Evolutionary conservation across 2,113 vertebrate species (phyloP).

Genomic region (Pollachius pollachius): DNA sequence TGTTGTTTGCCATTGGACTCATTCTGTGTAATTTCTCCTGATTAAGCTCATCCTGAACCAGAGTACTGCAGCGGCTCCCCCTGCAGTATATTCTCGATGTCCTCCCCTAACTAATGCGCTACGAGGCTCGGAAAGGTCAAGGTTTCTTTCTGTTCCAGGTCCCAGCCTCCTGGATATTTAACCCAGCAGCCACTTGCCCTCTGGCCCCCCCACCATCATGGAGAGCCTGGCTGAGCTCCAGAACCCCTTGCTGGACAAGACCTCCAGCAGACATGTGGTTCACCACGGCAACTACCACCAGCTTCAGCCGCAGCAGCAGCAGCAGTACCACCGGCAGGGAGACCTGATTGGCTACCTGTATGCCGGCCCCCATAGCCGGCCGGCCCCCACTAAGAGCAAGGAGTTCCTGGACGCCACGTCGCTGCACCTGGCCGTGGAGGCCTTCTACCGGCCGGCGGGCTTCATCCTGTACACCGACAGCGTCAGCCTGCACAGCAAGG

Average conservation of each 20-base stretch:
- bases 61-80: neutral
- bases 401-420: slow-evolving; percentile 90
- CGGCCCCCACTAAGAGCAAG: slow-evolving; percentile 65
- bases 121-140: neutral
- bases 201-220: slow-evolving; percentile 62
- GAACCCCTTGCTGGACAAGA: slow-evolving; percentile 82
- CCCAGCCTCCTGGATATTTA: slow-evolving; percentile 21
- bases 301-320: slow-evolving; percentile 73
- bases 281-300: slow-evolving; percentile 67
- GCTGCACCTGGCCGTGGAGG: slow-evolving; percentile 87
- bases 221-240: slow-evolving; percentile 87
- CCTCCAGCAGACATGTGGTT: slow-evolving; percentile 64
- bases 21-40: neutral
- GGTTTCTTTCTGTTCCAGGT: slow-evolving; percentile 32
- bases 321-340: slow-evolving; percentile 76
- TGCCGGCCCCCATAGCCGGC: slow-evolving; percentile 63
- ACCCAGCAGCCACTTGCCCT: slow-evolving; percentile 36
- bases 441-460: slow-evolving; percentile 81
- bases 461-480: slow-evolving; percentile 86
- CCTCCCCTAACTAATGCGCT: neutral
- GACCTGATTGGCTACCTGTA: slow-evolving; percentile 86
- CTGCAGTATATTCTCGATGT: neutral
- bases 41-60: neutral
- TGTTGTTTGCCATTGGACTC: neutral
- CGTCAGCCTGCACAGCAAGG: slow-evolving; percentile 77